Base-by-base conservation (phyloP, 2,797 vertebrate genomes). In the Podarcis lilfordi region DNA sequence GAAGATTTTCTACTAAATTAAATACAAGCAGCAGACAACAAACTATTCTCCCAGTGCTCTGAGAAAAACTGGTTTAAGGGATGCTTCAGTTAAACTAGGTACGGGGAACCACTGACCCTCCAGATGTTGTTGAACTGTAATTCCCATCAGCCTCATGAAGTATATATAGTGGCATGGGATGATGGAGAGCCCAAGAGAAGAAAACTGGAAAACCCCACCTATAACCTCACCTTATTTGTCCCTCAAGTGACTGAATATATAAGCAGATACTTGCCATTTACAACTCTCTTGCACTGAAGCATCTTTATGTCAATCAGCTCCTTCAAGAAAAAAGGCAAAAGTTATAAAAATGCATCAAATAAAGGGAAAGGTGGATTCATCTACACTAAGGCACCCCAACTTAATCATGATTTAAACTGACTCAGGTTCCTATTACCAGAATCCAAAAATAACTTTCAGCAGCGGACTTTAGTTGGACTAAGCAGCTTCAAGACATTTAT, bases 241-340 rank as follows among this genome's bases (percentile, higher is more conserved):
- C 45, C 2, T 83, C 25, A 5, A n/a, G 8, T 15, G 2, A 59
- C 29, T 15, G 5, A 35, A 66, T n/a, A 27, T 29, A 66, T 64
- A 79, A 80, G 35, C 17, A 74, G 29, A 81, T 86, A 89, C 97
- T 97, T 96, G 98, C 99, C 98, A 90, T 99, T 99, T 84, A 98
- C 95, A 84, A 98, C 96, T 94, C 98, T 96, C 76, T 96, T 97
- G 97, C 99, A 99, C 95, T 98, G 98, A 59, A 97, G 96, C 99
- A 99, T 99, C 91, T 99, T 99, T 76, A 99, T 97, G 92, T 99
- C 99, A 82, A 99, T 98, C 93, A 99, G 96, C 95, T 99, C 99
- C 99, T 87, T 99, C 91, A 82, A 90, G 23, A 89, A 93, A 7
- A 95, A 93, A 86, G 1, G 27, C 71, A 23, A 87, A 88, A 86